A percentile compares a stretch with the other conserved stretches of the same genome.
phyloP scores from a whole-genome alignment of 2,888 invertebrate genomes.

The Diadegma fenestrale region DNA sequence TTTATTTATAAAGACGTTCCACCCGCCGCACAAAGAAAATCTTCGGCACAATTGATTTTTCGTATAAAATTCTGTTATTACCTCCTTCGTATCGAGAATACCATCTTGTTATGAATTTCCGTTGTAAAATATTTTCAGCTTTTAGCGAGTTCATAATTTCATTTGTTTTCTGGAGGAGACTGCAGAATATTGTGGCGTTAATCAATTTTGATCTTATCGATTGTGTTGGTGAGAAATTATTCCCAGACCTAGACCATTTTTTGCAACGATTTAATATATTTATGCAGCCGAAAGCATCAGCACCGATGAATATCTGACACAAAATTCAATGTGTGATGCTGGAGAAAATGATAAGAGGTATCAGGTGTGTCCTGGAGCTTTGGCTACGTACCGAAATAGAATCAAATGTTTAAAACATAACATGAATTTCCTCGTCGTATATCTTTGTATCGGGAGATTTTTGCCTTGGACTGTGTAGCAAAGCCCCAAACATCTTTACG shows the following conservation, averaged over 20 bases:
- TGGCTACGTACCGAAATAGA: constrained; percentile 32
- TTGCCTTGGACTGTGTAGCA: constrained; percentile 8
- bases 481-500: constrained; percentile 13
- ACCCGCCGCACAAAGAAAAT: too few species aligned
- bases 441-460: constrained; percentile 32
- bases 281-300: neutral
- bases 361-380: constrained; percentile 19
- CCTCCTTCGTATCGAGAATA: neutral
- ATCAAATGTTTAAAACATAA: constrained; percentile 15
- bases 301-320: constrained; percentile 9
- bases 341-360: constrained; percentile 19
- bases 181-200: neutral
- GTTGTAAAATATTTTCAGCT: neutral
- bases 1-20: neutral
- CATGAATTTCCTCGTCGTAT: constrained; percentile 32
- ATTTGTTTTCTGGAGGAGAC: neutral
- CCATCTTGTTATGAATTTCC: neutral
- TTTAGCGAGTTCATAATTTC: neutral
- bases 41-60: neutral
- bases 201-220: neutral
- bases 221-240: neutral
- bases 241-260: neutral
- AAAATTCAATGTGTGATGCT: neutral
- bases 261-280: neutral
- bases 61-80: neutral